A percentile compares a stretch with the other conserved stretches of the same genome.
Evolutionary conservation across 1,140 invertebrate genomes (phyloP).

Genomic region (Trichonephila inaurata): DNA sequence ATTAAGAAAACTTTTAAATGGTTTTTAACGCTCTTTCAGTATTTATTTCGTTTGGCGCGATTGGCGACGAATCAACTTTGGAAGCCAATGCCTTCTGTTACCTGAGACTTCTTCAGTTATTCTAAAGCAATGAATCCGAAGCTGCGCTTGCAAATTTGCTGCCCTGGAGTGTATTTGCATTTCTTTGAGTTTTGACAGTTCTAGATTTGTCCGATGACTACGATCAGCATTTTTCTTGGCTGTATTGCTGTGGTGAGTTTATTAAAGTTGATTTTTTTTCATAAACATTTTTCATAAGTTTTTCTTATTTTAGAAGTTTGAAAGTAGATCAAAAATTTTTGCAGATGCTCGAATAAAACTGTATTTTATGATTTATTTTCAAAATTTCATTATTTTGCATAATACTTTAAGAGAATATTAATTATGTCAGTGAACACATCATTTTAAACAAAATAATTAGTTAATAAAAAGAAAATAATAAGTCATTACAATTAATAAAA

Average conservation of each 20-base stretch:
- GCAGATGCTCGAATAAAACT: not conserved
- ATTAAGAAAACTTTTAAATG: not conserved
- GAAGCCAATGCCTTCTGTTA: not conserved
- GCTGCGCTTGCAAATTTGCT: constrained; percentile 1
- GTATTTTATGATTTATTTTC: no score
- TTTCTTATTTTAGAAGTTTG: not conserved
- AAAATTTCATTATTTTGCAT: no score
- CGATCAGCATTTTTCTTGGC: constrained; percentile 18
- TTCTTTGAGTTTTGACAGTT: constrained; percentile 25
- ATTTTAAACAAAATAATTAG: not conserved
- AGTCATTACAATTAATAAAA: not conserved
- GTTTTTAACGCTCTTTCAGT: not conserved
- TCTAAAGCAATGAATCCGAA: constrained; percentile 38
- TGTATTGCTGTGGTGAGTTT: constrained; percentile 59
- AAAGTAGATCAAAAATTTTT: not conserved
- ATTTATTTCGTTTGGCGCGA: constrained; percentile 9
- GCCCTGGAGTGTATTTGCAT: not conserved
- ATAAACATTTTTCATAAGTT: not conserved
- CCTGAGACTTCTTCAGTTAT: not conserved
- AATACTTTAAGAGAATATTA: no score
- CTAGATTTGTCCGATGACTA: constrained; percentile 23
- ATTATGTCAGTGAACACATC: no score
- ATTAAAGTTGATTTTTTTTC: not conserved
- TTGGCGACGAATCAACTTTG: constrained; percentile 37
- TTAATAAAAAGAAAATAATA: not conserved